A percentile compares a stretch with the other conserved stretches of the same genome.
Evolutionary conservation across 2,888 invertebrate species (phyloP).

Genomic region (Dasysyrphus tricinctus): DNA sequence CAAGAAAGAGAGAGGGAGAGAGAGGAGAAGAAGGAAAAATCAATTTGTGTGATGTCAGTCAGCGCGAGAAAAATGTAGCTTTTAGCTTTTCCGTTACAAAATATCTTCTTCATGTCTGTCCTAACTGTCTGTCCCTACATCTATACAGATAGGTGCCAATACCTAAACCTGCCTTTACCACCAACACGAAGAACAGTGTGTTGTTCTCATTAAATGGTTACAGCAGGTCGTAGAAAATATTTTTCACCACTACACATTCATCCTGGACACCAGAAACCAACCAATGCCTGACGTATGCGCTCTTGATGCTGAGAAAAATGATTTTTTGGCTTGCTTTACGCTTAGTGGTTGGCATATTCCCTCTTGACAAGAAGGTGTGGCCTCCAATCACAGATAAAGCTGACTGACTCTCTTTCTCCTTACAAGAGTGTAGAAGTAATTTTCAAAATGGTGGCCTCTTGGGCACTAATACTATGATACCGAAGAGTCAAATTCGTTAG

Average conservation of each 20-base stretch:
- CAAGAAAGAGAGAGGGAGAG: not conserved
- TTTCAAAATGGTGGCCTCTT: conserved; percentile 71
- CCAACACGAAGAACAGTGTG: not conserved
- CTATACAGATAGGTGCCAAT: not conserved
- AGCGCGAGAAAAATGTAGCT: conserved; percentile 71
- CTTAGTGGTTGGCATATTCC: conserved; percentile 75
- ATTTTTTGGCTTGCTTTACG: conserved; percentile 75
- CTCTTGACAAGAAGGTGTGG: conserved; percentile 71
- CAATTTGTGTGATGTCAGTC: conserved; percentile 72
- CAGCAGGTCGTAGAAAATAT: not conserved
- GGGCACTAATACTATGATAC: conserved; percentile 33
- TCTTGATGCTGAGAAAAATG: conserved; percentile 63
- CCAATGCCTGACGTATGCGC: conserved; percentile 68
- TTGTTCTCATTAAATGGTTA: conserved; percentile 6
- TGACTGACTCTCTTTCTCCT: conserved; percentile 24
- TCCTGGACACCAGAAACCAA: conserved; percentile 57
- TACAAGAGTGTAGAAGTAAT: not conserved
- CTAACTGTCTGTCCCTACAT: conserved; percentile 16
- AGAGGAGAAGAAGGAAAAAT: conserved; percentile 43
- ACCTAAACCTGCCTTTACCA: not conserved
- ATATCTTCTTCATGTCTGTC: conserved; percentile 51
- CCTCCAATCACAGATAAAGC: conserved; percentile 37
- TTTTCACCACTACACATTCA: conserved; percentile 57
- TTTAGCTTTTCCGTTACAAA: conserved; percentile 75
- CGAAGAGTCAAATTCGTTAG: conserved; percentile 54